Base-by-base conservation (phyloP, 2,797 vertebrate species). In the Rhinatrema bivittatum region DNA sequence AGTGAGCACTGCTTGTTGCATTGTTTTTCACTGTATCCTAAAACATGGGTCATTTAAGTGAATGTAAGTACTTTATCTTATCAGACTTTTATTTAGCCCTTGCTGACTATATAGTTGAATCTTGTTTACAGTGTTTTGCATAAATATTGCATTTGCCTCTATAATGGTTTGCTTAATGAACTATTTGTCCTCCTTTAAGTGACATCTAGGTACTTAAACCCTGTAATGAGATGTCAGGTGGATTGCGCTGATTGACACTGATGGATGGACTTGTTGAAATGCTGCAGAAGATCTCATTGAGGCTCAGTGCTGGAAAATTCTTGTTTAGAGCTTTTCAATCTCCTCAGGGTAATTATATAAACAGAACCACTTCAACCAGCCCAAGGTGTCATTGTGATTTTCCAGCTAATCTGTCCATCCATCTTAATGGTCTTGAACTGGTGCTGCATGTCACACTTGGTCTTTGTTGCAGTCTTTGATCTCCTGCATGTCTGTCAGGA, bases 391-490 rank as follows among this genome's bases (percentile, higher is more conserved):
- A 71, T 68, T 70, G 43, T 67, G 61, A 81, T 80, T 84, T 78
- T 81, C 82, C 76, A 78, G 68, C 74, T 79, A 77, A 85, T 76
- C 79, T 54, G 27, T 70, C 56, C 68, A 60, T 84, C 79, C 72
- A 68, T 82, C 79, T 77, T 81, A 53, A 44, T 60, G 52, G 68
- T 63, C 69, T 56, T 60, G 55, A 77, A 70, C 78, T 83, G 56
- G 68, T 50, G 68, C 70, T 72, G 78, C 53, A 2, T 83, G 81
- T 80, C 84, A 85, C 62, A 72, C 72, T 57, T 57, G 68, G 65
- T 72, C 84, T 86, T 89, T 91, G 84, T 89, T 90, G 81, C 70
- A 58, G 52, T 60, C 90, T 92, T 93, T 96, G 81, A 91, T 91
- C 81, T 87, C 55, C 40, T 56, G 66, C 71, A 64, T 22, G 69